These are phyloP conservation scores for Orestias chungarensis DNA, from an alignment of 2,797 vertebrate genomes.

Conservation along the genomic window DNA sequence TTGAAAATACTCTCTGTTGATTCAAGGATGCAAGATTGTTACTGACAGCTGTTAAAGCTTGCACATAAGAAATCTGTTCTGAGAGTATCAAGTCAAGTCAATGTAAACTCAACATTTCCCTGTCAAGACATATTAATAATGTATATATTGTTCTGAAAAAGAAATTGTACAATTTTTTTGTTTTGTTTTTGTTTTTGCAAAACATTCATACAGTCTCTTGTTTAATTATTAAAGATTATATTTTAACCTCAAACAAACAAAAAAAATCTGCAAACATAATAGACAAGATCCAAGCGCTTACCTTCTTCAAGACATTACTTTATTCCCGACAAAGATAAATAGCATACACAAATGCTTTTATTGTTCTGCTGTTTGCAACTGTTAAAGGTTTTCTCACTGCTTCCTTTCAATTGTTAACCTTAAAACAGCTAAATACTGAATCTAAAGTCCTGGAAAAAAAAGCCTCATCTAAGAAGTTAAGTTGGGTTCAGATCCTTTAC, in stretches of 20 bases:
- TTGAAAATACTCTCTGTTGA: constrained; percentile 14
- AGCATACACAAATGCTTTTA: background rate
- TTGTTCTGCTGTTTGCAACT: background rate
- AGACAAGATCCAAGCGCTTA: background rate
- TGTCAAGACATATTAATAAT: constrained; percentile 1
- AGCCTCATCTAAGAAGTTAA: background rate
- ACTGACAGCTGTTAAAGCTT: background rate
- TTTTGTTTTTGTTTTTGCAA: background rate
- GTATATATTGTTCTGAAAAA: background rate
- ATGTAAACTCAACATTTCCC: background rate
- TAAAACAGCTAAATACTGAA: background rate
- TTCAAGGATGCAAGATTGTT: constrained; percentile 8
- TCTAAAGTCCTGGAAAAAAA: background rate
- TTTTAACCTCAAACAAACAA: background rate
- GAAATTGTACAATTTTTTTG: background rate
- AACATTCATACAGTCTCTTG: too few relatives aligned
- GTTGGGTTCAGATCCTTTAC: background rate
- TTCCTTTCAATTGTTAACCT: background rate
- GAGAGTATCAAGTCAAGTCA: background rate
- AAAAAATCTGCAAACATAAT: background rate
- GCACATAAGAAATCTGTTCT: constrained; percentile 10
- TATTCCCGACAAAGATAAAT: background rate
- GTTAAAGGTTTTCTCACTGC: background rate
- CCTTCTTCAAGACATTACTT: background rate
- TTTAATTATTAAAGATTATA: background rate